Conservation (phyloP, 2,113 vertebrate genomes). For the Stictonetta naevosa region DNA sequence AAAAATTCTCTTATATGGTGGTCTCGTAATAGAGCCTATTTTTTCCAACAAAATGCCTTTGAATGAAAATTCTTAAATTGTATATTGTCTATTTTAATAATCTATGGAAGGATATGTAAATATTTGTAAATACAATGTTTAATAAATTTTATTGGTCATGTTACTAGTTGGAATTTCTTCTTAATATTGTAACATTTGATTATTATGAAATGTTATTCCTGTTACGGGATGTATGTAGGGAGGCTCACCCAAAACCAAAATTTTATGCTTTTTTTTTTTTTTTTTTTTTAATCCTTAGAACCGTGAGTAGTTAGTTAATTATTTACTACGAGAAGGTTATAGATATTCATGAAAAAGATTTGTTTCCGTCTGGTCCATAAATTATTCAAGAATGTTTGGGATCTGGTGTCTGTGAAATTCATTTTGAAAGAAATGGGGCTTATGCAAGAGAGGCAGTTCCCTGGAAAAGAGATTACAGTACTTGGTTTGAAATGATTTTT, state of each 20-base stretch:
- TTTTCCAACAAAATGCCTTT: constrained; percentile 94
- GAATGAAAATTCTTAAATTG: constrained; percentile 96
- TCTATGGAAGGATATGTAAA: constrained; percentile 94
- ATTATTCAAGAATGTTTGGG: constrained; percentile 58
- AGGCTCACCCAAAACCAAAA: constrained; percentile 15
- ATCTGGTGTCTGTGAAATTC: constrained; percentile 49
- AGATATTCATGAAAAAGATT: constrained; percentile 53
- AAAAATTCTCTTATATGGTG: constrained; percentile 82
- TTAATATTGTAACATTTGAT: constrained; percentile 57
- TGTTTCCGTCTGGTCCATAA: constrained; percentile 31
- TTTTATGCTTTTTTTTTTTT: constrained; percentile 14
- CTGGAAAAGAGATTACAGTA: not conserved
- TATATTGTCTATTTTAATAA: constrained; percentile 99
- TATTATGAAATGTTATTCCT: constrained; percentile 35
- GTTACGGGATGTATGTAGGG: not conserved
- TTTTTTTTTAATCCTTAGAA: constrained; percentile 32
- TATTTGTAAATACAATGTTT: constrained; percentile 99
- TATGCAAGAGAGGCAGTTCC: not conserved
- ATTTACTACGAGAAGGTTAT: constrained; percentile 64
- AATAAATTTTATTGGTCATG: constrained; percentile 99
- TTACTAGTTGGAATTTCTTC: constrained; percentile 79
- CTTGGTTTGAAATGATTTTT: constrained; percentile 2
- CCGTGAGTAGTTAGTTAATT: constrained; percentile 5
- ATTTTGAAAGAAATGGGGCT: not conserved
- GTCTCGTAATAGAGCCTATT: constrained; percentile 92